Conservation (phyloP, 2,113 vertebrate genomes). For the Beaufortia kweichowensis region DNA sequence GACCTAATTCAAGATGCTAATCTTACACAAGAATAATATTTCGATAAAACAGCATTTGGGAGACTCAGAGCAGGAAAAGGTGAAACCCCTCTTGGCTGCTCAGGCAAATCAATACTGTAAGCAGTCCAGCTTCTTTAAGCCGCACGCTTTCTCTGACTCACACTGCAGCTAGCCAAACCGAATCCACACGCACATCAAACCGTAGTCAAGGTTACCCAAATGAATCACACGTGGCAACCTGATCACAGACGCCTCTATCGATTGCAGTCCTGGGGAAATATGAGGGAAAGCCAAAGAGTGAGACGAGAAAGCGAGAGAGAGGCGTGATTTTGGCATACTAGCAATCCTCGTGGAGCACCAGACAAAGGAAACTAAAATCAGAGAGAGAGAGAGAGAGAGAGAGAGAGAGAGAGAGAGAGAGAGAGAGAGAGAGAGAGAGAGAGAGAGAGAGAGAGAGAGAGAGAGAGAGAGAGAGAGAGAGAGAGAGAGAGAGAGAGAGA, state of each 20-base stretch:
- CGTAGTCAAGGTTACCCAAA: constrained; percentile 77
- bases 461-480: constrained; percentile 42
- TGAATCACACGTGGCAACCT: constrained; percentile 73
- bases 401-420: constrained; percentile 39
- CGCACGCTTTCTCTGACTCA: constrained; percentile 70
- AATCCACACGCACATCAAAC: constrained; percentile 68
- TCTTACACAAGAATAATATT: constrained; percentile 4
- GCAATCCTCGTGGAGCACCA: constrained; percentile 63
- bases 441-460: constrained; percentile 49
- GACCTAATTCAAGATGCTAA: neutral
- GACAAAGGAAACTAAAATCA: constrained; percentile 59
- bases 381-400: constrained; percentile 38
- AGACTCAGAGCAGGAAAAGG: constrained; percentile 23
- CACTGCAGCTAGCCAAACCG: constrained; percentile 49
- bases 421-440: too few relatives aligned
- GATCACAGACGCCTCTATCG: constrained; percentile 74
- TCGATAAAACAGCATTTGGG: constrained; percentile 22
- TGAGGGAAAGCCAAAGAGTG: constrained; percentile 62
- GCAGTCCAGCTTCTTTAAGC: constrained; percentile 51
- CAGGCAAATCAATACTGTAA: constrained; percentile 68
- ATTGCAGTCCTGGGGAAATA: constrained; percentile 63
- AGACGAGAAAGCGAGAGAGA: constrained; percentile 39
- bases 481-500: constrained; percentile 33
- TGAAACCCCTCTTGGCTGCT: constrained; percentile 36
- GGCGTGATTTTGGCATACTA: constrained; percentile 61